Conservation (phyloP, 2,113 vertebrate species). For the Girardinichthys multiradiatus region DNA sequence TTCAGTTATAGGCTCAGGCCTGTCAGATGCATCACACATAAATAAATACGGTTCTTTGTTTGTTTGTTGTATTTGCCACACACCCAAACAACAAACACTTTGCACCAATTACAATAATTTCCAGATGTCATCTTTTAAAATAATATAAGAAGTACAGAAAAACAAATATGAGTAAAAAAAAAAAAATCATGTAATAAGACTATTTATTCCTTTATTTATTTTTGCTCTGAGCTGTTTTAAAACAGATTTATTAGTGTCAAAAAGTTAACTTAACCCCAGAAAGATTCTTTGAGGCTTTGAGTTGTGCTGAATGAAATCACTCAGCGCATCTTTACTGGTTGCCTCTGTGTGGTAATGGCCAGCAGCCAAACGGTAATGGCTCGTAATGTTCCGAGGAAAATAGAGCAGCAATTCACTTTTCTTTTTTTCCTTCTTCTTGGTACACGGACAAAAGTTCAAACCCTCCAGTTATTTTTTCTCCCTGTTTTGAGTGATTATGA, state of each 20-base stretch:
- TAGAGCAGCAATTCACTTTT: conserved; percentile 25
- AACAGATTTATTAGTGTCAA: neutral
- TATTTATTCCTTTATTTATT: no score
- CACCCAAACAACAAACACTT: neutral
- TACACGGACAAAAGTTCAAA: conserved; percentile 46
- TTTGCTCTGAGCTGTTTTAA: neutral
- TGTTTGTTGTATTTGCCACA: no score
- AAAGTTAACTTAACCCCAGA: neutral
- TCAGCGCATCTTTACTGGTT: conserved; percentile 23
- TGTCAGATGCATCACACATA: no score
- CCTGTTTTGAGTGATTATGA: conserved; percentile 7
- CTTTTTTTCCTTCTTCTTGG: conserved; percentile 15
- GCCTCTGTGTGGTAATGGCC: conserved; percentile 54
- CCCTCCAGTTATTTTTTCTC: neutral
- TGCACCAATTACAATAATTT: neutral
- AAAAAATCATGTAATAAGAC: no score
- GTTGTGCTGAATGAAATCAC: conserved; percentile 14
- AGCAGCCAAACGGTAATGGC: conserved; percentile 59
- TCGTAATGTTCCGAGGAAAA: conserved; percentile 63
- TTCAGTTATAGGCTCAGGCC: no score
- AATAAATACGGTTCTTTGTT: no score
- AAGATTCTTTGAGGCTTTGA: neutral
- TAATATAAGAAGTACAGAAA: neutral
- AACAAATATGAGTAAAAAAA: neutral
- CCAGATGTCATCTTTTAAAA: no score